These are phyloP conservation scores for Melangyna quadrimaculata DNA, from an alignment of 2,888 invertebrate genomes.

Conservation along the genomic window DNA sequence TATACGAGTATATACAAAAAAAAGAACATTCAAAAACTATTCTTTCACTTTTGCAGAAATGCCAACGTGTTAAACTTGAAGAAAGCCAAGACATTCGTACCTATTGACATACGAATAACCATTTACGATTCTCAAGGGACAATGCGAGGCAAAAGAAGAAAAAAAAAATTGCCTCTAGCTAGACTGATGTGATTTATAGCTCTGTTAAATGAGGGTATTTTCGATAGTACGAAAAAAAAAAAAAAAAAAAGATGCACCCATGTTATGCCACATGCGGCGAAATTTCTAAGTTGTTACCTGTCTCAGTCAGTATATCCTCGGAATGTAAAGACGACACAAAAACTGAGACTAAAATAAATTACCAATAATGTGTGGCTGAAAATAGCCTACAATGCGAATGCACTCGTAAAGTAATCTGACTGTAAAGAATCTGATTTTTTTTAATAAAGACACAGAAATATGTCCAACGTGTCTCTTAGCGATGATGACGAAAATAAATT, in stretches of 20 bases:
- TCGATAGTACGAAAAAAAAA: background rate
- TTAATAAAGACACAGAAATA: constrained; percentile 18
- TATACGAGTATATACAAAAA: too few species aligned
- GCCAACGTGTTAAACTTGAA: constrained; percentile 45
- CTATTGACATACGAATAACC: background rate
- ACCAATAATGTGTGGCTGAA: constrained; percentile 33
- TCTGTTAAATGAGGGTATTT: background rate
- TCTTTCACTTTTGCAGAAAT: constrained; percentile 18
- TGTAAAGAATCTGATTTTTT: constrained; percentile 5
- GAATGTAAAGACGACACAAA: constrained; percentile 12
- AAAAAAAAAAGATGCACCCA: background rate
- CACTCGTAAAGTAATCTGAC: too few species aligned
- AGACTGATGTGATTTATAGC: background rate
- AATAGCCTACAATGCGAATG: constrained; percentile 52
- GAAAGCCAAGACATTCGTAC: background rate
- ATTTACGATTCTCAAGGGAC: background rate
- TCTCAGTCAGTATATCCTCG: background rate
- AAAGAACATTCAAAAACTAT: background rate
- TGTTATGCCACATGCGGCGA: constrained; percentile 13
- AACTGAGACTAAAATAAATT: constrained; percentile 35
- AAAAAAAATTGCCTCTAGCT: background rate
- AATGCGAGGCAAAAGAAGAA: background rate
- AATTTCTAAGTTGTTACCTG: constrained; percentile 13
- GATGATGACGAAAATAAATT: constrained; percentile 22
- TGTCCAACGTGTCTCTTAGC: constrained; percentile 35